Evolutionary conservation across 2,113 vertebrate species (phyloP).

Genomic region (Syngnathus floridae): DNA sequence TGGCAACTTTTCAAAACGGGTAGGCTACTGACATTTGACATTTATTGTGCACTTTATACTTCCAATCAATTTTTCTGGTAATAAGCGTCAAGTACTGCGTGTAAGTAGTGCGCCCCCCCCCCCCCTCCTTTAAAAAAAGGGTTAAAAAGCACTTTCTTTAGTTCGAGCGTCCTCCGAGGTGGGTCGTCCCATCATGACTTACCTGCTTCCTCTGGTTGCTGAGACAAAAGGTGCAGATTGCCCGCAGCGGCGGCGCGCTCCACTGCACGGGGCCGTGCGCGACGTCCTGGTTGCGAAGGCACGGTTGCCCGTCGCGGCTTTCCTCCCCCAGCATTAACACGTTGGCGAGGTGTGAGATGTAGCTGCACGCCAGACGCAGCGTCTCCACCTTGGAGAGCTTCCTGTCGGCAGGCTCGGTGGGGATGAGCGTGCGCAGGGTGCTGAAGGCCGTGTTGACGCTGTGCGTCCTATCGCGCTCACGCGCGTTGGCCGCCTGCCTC

Average conservation of each 20-base stretch:
- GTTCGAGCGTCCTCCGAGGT: too few species aligned
- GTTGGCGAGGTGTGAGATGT: conserved; percentile 86
- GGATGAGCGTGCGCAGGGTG: conserved; percentile 81
- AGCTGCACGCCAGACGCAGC: conserved; percentile 82
- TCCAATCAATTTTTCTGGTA: too few species aligned
- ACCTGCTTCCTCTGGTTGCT: conserved; percentile 81
- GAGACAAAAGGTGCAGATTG: conserved; percentile 90
- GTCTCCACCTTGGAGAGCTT: conserved; percentile 89
- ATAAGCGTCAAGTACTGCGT: too few species aligned
- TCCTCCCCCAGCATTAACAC: conserved; percentile 74
- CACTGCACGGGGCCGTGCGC: conserved; percentile 52
- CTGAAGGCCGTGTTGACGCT: conserved; percentile 85
- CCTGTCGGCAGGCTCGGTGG: conserved; percentile 80
- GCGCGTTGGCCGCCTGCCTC: conserved; percentile 82
- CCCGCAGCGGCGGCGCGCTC: conserved; percentile 60
- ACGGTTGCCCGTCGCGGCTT: conserved; percentile 70
- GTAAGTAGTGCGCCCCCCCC: too few species aligned
- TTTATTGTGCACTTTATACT: too few species aligned
- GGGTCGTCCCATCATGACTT: conserved; percentile 40
- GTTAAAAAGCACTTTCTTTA: too few species aligned
- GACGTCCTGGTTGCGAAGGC: conserved; percentile 68
- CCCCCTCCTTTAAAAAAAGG: too few species aligned
- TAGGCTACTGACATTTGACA: too few species aligned
- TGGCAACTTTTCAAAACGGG: too few species aligned
- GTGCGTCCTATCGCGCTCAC: conserved; percentile 83